Evolutionary conservation across 2,113 vertebrate species (phyloP).

Genomic region (Aphyosemion australe): DNA sequence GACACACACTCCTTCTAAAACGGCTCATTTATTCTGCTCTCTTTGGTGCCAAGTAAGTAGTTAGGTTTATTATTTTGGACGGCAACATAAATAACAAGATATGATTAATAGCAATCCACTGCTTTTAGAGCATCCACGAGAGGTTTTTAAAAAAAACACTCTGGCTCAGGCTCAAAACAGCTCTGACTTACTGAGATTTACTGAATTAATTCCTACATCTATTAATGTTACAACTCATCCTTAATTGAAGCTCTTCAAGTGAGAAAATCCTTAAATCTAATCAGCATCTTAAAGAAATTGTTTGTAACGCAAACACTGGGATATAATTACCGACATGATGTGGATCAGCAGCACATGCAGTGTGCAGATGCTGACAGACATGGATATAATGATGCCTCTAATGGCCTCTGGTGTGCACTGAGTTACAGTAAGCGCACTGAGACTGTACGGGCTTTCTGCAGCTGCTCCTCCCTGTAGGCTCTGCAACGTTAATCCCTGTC

Average conservation of each 20-base stretch:
- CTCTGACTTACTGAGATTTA: slow-evolving; percentile 36
- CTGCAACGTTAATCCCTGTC: slow-evolving; percentile 63
- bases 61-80: slow-evolving; percentile 40
- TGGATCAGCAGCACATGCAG: slow-evolving; percentile 20
- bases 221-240: slow-evolving; percentile 27
- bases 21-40: slow-evolving; percentile 11
- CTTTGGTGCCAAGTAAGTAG: slow-evolving; percentile 22
- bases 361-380: slow-evolving; percentile 25
- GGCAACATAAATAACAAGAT: slow-evolving; percentile 33
- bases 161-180: slow-evolving; percentile 23
- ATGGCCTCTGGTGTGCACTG: slow-evolving; percentile 58
- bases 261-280: slow-evolving; percentile 14
- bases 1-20: slow-evolving; percentile 24
- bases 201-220: slow-evolving; percentile 45
- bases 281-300: slow-evolving; percentile 6
- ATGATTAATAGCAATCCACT: slow-evolving; percentile 24
- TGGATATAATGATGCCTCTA: slow-evolving; percentile 48
- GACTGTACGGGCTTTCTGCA: slow-evolving; percentile 52
- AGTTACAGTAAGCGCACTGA: slow-evolving; percentile 59
- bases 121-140: slow-evolving; percentile 38
- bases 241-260: slow-evolving; percentile 29
- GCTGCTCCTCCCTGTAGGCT: slow-evolving; percentile 54
- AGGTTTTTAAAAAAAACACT: slow-evolving; percentile 6
- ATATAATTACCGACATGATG: slow-evolving; percentile 3
- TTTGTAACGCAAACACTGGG: slow-evolving; percentile 18